A percentile compares a stretch with the other conserved stretches of the same genome.
These are phyloP conservation scores for Cheilosia impressa DNA, from an alignment of 2,888 invertebrate species.

Conservation along the genomic window DNA sequence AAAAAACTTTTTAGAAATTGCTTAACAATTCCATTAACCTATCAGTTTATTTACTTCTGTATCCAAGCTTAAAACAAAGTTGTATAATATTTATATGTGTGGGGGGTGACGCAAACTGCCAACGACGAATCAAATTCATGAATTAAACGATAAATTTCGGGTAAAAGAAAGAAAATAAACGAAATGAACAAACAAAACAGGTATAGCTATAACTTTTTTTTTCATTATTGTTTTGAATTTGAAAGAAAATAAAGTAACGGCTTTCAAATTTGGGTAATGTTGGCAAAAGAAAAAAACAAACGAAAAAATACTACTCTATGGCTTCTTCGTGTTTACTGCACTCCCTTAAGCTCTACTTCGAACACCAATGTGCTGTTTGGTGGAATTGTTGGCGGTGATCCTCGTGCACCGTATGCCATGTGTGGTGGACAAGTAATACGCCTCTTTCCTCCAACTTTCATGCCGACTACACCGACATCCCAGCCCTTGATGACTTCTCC, in stretches of 20 bases:
- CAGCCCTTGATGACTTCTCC: slow-evolving; percentile 96
- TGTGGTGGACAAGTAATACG: slow-evolving; percentile 92
- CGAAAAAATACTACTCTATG: slow-evolving; percentile 17
- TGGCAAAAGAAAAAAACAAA: slow-evolving; percentile 14
- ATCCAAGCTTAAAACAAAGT: slow-evolving; percentile 43
- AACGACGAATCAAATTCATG: slow-evolving; percentile 13
- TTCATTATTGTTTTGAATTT: slow-evolving; percentile 4
- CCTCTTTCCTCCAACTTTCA: slow-evolving; percentile 97
- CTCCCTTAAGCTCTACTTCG: slow-evolving; percentile 94
- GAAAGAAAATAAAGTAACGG: slow-evolving; percentile 22
- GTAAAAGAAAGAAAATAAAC: slow-evolving; percentile 15
- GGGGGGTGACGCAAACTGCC: background rate
- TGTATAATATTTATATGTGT: background rate
- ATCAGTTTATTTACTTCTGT: slow-evolving; percentile 61
- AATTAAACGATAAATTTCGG: slow-evolving; percentile 10
- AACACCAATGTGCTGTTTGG: slow-evolving; percentile 94
- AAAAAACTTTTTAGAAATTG: slow-evolving; percentile 52
- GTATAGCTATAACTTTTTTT: background rate
- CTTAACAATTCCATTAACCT: slow-evolving; percentile 62
- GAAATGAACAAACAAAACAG: slow-evolving; percentile 40
- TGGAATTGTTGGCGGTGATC: slow-evolving; percentile 93
- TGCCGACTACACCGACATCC: slow-evolving; percentile 95
- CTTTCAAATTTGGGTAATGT: slow-evolving; percentile 8
- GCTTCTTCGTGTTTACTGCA: slow-evolving; percentile 79
- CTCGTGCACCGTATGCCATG: slow-evolving; percentile 92